Conservation (phyloP, 2,797 vertebrate species). For the Salmo trutta region DNA sequence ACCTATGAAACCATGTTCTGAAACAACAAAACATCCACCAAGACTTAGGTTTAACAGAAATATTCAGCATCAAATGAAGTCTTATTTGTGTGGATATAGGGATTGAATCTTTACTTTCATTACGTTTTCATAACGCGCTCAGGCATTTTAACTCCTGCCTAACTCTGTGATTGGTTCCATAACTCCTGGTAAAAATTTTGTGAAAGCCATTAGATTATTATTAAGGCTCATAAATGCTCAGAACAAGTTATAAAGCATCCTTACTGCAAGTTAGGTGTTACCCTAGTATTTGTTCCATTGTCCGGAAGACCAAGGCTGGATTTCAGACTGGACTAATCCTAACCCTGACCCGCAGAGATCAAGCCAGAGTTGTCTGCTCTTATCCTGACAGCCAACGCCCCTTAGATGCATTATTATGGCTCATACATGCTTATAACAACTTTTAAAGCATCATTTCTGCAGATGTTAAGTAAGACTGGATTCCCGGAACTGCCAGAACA, state of each 20-base stretch:
- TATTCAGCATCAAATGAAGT: neutral
- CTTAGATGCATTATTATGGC: too few relatives aligned
- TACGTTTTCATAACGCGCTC: neutral
- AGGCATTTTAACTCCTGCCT: neutral
- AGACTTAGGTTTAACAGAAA: neutral
- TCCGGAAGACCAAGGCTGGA: neutral
- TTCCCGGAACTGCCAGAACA: too few relatives aligned
- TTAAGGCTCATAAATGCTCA: neutral
- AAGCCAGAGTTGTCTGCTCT: constrained; percentile 1
- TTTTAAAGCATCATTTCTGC: too few relatives aligned
- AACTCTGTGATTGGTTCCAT: neutral
- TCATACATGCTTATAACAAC: constrained; percentile 19
- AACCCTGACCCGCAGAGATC: constrained; percentile 23
- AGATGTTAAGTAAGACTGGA: too few relatives aligned
- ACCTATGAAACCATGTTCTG: constrained; percentile 91
- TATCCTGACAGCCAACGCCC: constrained; percentile 16
- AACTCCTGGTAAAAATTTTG: neutral
- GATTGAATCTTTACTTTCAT: neutral
- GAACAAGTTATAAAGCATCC: neutral
- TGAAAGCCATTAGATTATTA: too few relatives aligned
- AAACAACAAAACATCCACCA: neutral
- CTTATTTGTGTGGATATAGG: neutral
- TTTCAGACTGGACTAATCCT: constrained; percentile 11
- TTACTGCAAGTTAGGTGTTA: neutral
- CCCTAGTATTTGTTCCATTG: neutral